Percentiles rank a stretch among this genome's conserved stretches.
Evolutionary conservation across 37 sponge, comb jelly and placozoan species (phyloP).

Genomic region (Chondrilla cf. caribensis): DNA sequence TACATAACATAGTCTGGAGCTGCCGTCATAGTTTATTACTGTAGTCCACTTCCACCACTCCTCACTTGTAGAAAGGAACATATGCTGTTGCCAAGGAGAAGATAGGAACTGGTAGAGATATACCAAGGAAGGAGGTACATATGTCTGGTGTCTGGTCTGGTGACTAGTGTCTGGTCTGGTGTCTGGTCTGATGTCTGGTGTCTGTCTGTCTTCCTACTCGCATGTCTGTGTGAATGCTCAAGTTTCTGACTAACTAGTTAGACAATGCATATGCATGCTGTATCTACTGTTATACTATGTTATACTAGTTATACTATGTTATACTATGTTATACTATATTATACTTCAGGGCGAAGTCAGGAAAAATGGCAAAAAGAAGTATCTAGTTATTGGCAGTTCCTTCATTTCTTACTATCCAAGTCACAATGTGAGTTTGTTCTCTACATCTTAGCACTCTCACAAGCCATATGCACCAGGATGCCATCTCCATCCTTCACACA

Average conservation of each 20-base stretch:
- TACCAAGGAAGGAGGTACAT: constrained; percentile 81
- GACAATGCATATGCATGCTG: too few species aligned
- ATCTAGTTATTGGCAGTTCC: constrained; percentile 55
- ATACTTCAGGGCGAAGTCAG: constrained; percentile 30
- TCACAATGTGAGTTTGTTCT: constrained; percentile 41
- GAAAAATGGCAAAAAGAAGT: constrained; percentile 86
- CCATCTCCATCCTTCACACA: too few species aligned
- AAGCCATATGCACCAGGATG: too few species aligned
- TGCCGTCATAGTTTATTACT: too few species aligned
- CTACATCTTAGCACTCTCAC: neutral
- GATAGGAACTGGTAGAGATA: constrained; percentile 73
- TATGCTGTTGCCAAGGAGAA: constrained; percentile 27
- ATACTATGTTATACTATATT: neutral
- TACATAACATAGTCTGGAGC: too few species aligned
- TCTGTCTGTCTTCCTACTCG: neutral
- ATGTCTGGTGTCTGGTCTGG: neutral
- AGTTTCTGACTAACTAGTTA: neutral
- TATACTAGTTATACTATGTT: neutral
- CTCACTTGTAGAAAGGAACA: constrained; percentile 31
- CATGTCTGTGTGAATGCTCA: neutral
- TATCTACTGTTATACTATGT: too few species aligned
- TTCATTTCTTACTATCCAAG: constrained; percentile 85
- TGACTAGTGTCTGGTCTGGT: neutral
- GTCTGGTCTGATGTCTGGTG: neutral
- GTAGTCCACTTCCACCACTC: too few species aligned